Evolutionary conservation across 2,888 invertebrate genomes (phyloP), one percentile per base, ranked within the genome.

Genomic region (Rhagium mordax): DNA sequence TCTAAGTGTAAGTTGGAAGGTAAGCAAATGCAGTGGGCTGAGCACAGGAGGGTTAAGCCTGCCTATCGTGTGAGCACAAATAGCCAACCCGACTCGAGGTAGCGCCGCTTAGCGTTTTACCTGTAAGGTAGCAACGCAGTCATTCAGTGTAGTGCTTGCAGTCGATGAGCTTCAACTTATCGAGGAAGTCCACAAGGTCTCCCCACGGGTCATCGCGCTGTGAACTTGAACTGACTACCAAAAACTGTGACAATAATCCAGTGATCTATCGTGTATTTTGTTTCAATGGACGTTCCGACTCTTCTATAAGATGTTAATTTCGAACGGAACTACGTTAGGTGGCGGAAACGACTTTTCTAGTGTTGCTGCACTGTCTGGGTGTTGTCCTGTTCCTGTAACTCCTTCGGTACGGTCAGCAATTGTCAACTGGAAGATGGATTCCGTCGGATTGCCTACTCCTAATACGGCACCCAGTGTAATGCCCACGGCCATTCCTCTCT

Each of bases 361-460:
- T 79, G 86, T 87, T 74, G 85, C 87, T 80, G 87, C 86, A 75
- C 82, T 87, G 75, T 86, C 87, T 70, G 87, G 88, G 72, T 88
- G 88, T 80, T 87, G 88, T 83, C 87, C 87, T 88, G 90, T 87
- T 88, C 89, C 85, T 88, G 91, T 88, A 88, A 90, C 90, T 88
- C 91, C 90, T 88, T 90, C 83, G 72, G 81, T 84, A 72, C 79
- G 85, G 51, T 80, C 85, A 60, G 85, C 86, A 70, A 86, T 87
- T 77, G 85, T 87, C 81, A 87, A 88, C 79, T 89, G 92, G 92
- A 92, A 92, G 89, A 90, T 92, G 92, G 92, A 92, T 90, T 86
- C 91, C 90, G 69, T 85, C 75, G 85, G 90, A 86, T 21, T 88
- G 88, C 73, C 89, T 85, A 90, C 88, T 79, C 90, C 89, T 80